Conservation (phyloP, 2,797 vertebrate species). For the Masticophis lateralis region DNA sequence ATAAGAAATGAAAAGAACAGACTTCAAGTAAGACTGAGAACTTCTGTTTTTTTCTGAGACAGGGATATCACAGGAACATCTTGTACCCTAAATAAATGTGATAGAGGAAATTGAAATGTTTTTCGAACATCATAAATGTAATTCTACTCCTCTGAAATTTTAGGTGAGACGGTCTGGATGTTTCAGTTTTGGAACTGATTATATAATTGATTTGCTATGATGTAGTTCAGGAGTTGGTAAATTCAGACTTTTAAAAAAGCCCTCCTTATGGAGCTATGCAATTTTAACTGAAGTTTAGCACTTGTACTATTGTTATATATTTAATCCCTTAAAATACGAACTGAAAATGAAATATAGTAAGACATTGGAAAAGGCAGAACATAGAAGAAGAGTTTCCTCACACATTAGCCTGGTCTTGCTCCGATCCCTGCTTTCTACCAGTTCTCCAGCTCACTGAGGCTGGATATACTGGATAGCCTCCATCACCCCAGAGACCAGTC, state of each 20-base stretch:
- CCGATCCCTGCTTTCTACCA: background rate
- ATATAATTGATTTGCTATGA: background rate
- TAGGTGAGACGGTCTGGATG: background rate
- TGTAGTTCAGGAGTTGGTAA: background rate
- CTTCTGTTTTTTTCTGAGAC: background rate
- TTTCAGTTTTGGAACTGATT: background rate
- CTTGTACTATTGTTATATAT: background rate
- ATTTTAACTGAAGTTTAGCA: background rate
- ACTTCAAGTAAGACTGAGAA: background rate
- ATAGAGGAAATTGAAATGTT: background rate
- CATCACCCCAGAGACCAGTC: background rate
- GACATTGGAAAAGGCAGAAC: background rate
- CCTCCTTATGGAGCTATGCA: background rate
- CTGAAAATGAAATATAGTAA: background rate
- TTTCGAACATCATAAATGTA: background rate
- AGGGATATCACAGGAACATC: background rate
- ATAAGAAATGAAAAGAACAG: constrained; percentile 32
- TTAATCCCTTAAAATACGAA: background rate
- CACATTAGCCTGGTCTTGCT: background rate
- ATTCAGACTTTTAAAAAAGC: background rate
- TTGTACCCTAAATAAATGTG: background rate
- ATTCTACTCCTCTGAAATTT: background rate
- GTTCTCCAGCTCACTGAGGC: background rate
- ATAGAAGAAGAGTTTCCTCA: background rate
- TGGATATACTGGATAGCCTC: background rate